Conservation (phyloP, 2,888 invertebrate genomes). For the Alitta virens region DNA sequence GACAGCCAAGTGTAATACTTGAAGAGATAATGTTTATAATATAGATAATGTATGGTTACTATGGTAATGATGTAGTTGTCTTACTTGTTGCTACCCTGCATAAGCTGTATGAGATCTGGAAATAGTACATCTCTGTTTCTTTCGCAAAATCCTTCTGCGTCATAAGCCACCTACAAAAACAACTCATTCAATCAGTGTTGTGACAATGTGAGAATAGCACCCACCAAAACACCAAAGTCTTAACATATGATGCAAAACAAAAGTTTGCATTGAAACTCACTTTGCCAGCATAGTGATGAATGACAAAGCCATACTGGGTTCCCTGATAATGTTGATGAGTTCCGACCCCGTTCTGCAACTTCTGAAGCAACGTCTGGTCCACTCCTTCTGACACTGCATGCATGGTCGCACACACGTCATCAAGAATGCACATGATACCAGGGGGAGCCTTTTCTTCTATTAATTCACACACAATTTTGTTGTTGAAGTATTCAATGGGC, state of each 20-base stretch:
- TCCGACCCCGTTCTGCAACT: slow-evolving; percentile 61
- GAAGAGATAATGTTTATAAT: too few relatives aligned
- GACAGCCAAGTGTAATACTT: too few relatives aligned
- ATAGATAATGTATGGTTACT: too few relatives aligned
- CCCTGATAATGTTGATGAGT: slow-evolving; percentile 65
- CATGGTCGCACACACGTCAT: slow-evolving; percentile 70
- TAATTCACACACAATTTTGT: slow-evolving; percentile 69
- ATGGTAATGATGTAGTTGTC: too few relatives aligned
- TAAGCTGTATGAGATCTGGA: slow-evolving; percentile 66
- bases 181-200: too few relatives aligned
- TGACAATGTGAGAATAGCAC: too few relatives aligned
- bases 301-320: slow-evolving; percentile 61
- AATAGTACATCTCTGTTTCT: slow-evolving; percentile 69
- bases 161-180: slow-evolving; percentile 60
- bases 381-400: slow-evolving; percentile 68
- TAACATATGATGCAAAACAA: too few relatives aligned
- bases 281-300: slow-evolving; percentile 70
- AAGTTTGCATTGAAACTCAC: slow-evolving; percentile 46
- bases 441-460: slow-evolving; percentile 65
- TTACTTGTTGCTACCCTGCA: slow-evolving; percentile 66
- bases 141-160: slow-evolving; percentile 68
- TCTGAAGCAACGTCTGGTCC: slow-evolving; percentile 64
- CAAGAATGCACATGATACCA: slow-evolving; percentile 67
- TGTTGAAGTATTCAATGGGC: slow-evolving; percentile 70
- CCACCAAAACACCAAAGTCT: too few relatives aligned